phyloP scores from a whole-genome alignment of 2,113 vertebrate genomes.

The Corythornis cristatus region DNA sequence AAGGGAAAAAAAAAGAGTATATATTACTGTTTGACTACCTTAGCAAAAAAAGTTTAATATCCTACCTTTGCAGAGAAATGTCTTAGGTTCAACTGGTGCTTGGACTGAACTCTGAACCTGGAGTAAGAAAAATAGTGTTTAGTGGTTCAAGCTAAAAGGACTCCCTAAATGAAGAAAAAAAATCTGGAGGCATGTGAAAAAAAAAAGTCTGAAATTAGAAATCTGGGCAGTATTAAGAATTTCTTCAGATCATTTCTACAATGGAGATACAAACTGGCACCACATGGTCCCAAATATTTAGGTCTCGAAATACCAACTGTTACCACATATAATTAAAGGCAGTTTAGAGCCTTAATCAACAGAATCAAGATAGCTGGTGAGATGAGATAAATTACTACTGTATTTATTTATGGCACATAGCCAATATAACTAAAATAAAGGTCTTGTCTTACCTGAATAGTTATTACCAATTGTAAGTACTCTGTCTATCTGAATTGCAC shows the following conservation, averaged over 20 bases:
- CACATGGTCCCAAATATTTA: slow-evolving; percentile 56
- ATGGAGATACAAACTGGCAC: slow-evolving; percentile 18
- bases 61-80: slow-evolving; percentile 1
- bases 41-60: background rate
- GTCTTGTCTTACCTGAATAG: slow-evolving; percentile 19
- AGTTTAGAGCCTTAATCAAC: slow-evolving; percentile 33
- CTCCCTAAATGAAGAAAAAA: background rate
- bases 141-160: background rate
- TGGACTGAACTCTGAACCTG: background rate
- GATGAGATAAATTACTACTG: slow-evolving; percentile 28
- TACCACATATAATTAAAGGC: slow-evolving; percentile 41
- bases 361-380: background rate
- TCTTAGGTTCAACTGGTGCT: background rate
- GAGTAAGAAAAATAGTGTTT: background rate
- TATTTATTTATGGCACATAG: background rate
- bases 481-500: background rate
- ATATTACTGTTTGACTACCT: background rate
- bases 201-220: background rate
- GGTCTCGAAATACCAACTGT: slow-evolving; percentile 52
- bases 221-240: background rate
- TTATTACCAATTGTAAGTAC: background rate
- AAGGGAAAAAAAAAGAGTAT: background rate
- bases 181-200: background rate
- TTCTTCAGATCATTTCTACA: slow-evolving; percentile 10
- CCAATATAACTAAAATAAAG: slow-evolving; percentile 21